Evolutionary conservation across 2,113 vertebrate species (phyloP).

Genomic region (Ciconia stormi): DNA sequence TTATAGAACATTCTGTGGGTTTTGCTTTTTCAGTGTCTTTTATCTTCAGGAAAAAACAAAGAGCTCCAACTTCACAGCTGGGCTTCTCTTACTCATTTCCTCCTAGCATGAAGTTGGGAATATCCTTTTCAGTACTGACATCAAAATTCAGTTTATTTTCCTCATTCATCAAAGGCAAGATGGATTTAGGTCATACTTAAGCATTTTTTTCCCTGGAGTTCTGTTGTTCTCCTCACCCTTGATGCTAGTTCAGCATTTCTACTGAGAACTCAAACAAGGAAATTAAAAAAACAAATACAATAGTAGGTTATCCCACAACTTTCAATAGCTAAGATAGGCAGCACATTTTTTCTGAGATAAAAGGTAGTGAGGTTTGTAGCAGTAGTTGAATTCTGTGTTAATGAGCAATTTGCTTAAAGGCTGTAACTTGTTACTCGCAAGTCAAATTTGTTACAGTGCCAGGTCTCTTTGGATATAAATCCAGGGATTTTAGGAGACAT

Average conservation of each 20-base stretch:
- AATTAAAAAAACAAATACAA: not conserved
- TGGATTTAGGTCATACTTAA: not conserved
- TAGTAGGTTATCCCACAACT: not conserved
- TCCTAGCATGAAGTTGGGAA: not conserved
- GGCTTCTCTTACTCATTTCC: slow-evolving; percentile 40
- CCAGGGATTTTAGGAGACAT: slow-evolving; percentile 69
- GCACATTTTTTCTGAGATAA: not conserved
- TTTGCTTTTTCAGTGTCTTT: slow-evolving; percentile 4
- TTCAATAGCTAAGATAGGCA: not conserved
- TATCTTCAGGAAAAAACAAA: slow-evolving; percentile 1
- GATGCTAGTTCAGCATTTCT: slow-evolving; percentile 14
- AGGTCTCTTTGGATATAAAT: slow-evolving; percentile 70
- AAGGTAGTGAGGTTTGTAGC: slow-evolving; percentile 20
- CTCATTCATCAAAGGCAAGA: slow-evolving; percentile 1
- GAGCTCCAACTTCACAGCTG: slow-evolving; percentile 15
- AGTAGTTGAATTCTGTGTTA: slow-evolving; percentile 34
- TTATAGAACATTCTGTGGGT: not conserved
- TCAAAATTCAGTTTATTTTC: slow-evolving; percentile 36
- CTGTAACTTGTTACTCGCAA: slow-evolving; percentile 69
- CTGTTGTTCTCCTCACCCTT: not conserved
- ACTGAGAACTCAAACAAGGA: slow-evolving; percentile 16
- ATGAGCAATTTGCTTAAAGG: slow-evolving; percentile 68
- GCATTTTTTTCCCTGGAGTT: not conserved
- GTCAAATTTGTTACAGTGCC: slow-evolving; percentile 60
- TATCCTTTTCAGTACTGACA: slow-evolving; percentile 21